These are phyloP conservation scores for Ceriagrion tenellum DNA, from an alignment of 2,888 invertebrate species.

Conservation along the genomic window DNA sequence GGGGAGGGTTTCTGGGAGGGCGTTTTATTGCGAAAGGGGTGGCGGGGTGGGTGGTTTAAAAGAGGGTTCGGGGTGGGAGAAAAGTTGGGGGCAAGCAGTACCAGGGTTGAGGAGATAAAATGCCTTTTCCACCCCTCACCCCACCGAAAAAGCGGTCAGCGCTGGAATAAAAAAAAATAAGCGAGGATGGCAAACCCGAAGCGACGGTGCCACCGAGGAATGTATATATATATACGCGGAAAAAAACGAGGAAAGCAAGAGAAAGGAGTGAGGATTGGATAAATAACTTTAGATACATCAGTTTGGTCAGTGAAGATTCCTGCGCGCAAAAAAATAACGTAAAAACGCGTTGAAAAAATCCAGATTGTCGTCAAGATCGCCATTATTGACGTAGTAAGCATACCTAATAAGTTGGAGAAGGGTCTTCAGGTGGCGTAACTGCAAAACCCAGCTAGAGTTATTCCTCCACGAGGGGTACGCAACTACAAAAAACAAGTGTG, in stretches of 20 bases:
- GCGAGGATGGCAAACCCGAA: background rate
- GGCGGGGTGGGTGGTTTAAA: background rate
- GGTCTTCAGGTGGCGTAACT: background rate
- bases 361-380: background rate
- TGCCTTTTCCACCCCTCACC: background rate
- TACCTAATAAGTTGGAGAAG: background rate
- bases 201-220: background rate
- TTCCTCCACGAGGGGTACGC: no score
- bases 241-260: background rate
- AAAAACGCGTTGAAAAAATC: background rate
- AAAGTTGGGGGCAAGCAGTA: background rate
- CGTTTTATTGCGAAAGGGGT: conserved; percentile 1
- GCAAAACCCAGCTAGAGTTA: no score
- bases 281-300: background rate
- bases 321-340: background rate
- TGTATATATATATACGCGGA: background rate
- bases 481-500: no score
- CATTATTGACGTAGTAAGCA: background rate
- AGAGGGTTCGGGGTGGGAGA: background rate
- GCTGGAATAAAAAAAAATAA: background rate
- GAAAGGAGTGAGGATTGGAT: background rate
- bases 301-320: background rate
- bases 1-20: background rate
- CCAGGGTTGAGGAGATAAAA: background rate
- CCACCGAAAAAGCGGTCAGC: conserved; percentile 16